Conservation (phyloP, 2,797 vertebrate species). For the Geotrypetes seraphini region DNA sequence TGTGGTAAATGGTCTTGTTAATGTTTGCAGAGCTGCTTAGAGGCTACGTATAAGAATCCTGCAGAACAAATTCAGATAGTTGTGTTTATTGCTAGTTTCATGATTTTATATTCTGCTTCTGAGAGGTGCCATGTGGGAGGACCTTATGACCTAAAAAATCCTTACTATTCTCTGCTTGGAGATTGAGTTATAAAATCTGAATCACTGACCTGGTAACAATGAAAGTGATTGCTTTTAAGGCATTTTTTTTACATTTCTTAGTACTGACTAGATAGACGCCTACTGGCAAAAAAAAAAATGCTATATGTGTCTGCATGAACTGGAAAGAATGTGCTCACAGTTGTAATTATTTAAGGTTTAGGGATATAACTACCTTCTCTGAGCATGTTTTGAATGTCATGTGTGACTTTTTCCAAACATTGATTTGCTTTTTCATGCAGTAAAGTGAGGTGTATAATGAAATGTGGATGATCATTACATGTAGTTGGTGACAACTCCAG, state of each 20-base stretch:
- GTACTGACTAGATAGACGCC: conserved; percentile 19
- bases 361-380: too few species aligned
- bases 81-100: conserved; percentile 54
- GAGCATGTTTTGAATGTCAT: too few species aligned
- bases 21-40: conserved; percentile 53
- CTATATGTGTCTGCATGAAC: conserved; percentile 20
- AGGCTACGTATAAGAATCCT: conserved; percentile 53
- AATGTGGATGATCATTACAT: too few species aligned
- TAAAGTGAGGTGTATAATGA: too few species aligned
- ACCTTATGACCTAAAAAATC: conserved; percentile 45
- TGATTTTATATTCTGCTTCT: conserved; percentile 36
- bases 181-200: conserved; percentile 35
- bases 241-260: conserved; percentile 31
- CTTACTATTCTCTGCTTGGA: conserved; percentile 40
- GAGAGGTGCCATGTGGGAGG: conserved; percentile 30
- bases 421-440: too few species aligned
- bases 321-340: too few species aligned
- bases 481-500: too few species aligned
- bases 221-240: conserved; percentile 37
- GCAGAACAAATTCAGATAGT: conserved; percentile 61
- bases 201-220: conserved; percentile 43
- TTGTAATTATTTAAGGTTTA: not conserved
- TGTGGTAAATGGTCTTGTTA: conserved; percentile 58
- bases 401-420: too few species aligned
- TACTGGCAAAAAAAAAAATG: conserved; percentile 27